Evolutionary conservation across 2,113 vertebrate genomes (phyloP), one percentile per base, ranked within the genome.

Genomic region (Cavia aperea): DNA sequence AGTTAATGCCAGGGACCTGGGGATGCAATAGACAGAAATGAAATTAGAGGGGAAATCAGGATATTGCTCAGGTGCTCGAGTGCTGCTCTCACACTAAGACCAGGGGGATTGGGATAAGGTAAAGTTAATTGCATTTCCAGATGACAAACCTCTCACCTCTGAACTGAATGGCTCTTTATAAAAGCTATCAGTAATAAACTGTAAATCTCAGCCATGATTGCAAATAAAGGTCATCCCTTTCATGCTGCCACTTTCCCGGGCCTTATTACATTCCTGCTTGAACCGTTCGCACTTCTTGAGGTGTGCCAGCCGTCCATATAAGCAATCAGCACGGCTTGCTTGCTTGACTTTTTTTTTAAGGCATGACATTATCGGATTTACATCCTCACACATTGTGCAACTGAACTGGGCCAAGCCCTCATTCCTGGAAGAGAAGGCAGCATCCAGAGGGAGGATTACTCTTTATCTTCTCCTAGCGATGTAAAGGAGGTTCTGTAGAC

Each of bases 181-280:
- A 98, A 98, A 98, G 98, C 98, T 98, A 98, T 98, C 98, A 98
- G 98, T 98, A 98, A 98, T 98, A 98, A 98, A 98, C 98, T 98
- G 98, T 98, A 98, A 98, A 98, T 98, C 98, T 98, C 98, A 97
- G 97, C 98, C 98, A 98, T 98, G 98, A 98, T 98, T 98, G 98
- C 98, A 98, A 98, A 98, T 98, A 98, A 98, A 98, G 98, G 98
- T 98, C 98, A 98, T 98, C 97, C 98, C 97, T 98, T 98, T 97
- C 98, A 98, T 96, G 97, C 98, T 98, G 97, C 97, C 98, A 97
- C 98, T 98, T 98, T 97, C 97, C 97, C 8, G 78, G 96, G 97
- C 97, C 97, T 98, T 98, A 97, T 98, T 98, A 98, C 97, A 97
- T 97, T 97, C 97, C 97, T 95, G 96, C 96, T 97, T 96, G 96